Evolutionary conservation across 2,888 invertebrate species (phyloP).

Genomic region (Leptopilina myrica): DNA sequence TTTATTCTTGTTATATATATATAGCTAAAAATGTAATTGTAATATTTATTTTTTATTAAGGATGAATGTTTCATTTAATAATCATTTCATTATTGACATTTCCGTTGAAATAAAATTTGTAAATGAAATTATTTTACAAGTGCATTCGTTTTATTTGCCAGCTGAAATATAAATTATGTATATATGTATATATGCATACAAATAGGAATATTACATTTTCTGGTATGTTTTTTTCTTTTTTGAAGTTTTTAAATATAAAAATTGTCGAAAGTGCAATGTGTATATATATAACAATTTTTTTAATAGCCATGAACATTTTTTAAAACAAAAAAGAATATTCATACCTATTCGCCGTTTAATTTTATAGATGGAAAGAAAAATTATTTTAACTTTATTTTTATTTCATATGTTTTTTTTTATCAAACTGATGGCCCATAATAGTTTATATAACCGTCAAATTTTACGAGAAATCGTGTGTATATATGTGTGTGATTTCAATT

Average conservation of each 20-base stretch:
- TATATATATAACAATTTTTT: conserved; percentile 11
- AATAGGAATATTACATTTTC: conserved; percentile 23
- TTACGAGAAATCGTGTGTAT: neutral
- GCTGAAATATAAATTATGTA: conserved; percentile 17
- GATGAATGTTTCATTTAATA: too few relatives aligned
- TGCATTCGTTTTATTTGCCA: conserved; percentile 28
- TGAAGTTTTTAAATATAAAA: neutral
- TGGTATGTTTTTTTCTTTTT: conserved; percentile 3
- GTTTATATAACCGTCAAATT: conserved; percentile 30
- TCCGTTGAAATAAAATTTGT: neutral
- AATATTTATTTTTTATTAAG: neutral
- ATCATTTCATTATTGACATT: too few relatives aligned
- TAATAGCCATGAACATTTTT: conserved; percentile 21
- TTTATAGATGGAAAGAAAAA: conserved; percentile 12
- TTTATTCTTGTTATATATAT: too few relatives aligned
- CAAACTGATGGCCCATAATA: conserved; percentile 9
- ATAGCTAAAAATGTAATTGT: neutral
- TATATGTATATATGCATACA: neutral
- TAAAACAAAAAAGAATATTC: neutral
- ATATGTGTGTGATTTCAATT: conserved; percentile 25
- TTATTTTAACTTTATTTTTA: conserved; percentile 7
- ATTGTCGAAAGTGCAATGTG: neutral
- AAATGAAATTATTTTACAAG: neutral
- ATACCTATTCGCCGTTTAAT: conserved; percentile 16
- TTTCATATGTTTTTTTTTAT: neutral